Conservation (phyloP, 2,113 vertebrate genomes). For the Ondatra zibethicus region DNA sequence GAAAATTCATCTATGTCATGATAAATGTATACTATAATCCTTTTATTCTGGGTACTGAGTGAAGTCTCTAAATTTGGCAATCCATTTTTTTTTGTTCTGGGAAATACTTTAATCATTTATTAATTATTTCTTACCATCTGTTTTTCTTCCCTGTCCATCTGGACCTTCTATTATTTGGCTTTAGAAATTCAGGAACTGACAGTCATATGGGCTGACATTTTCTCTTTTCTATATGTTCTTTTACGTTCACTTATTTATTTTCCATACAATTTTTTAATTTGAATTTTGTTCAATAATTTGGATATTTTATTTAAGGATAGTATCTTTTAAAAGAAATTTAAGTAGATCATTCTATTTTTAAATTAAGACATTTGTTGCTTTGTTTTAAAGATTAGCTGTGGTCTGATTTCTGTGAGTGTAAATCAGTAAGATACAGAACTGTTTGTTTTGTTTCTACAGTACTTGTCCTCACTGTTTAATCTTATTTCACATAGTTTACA, state of each 20-base stretch:
- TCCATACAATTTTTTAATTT: background rate
- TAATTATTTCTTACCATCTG: conserved; percentile 76
- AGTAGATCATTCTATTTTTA: background rate
- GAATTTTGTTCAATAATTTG: background rate
- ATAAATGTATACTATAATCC: background rate
- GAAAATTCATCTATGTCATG: background rate
- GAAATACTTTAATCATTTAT: conserved; percentile 67
- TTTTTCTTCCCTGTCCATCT: conserved; percentile 68
- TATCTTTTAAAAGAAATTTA: background rate
- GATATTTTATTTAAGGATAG: background rate
- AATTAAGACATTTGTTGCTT: background rate
- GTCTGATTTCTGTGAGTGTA: background rate
- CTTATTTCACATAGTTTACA: background rate
- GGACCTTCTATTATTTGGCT: conserved; percentile 55
- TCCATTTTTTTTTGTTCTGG: conserved; percentile 17
- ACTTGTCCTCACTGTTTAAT: background rate
- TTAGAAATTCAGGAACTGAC: conserved; percentile 29
- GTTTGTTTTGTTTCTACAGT: background rate
- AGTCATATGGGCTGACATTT: background rate
- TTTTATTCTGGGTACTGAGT: background rate
- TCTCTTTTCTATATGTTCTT: background rate
- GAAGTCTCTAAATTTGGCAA: conserved; percentile 51
- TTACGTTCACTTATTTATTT: conserved; percentile 24
- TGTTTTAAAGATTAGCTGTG: background rate
- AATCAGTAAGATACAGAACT: background rate